Evolutionary conservation across 2,797 vertebrate genomes (phyloP).

Genomic region (Pelodytes ibericus): DNA sequence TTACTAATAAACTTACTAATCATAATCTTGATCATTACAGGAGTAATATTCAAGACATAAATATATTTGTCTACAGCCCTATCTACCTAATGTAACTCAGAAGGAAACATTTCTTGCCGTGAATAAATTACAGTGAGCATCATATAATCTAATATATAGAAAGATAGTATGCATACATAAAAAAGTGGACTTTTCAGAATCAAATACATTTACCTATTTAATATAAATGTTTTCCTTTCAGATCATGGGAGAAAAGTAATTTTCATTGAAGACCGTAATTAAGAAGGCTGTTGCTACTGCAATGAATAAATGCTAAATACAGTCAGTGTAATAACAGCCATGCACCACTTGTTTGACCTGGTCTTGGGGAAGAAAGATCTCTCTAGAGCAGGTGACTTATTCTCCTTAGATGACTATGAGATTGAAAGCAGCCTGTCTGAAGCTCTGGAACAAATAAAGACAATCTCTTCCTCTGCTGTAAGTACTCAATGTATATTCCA

Average conservation of each 20-base stretch:
- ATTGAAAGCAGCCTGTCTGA: conserved; percentile 90
- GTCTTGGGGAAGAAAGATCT: conserved; percentile 92
- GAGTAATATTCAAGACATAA: too few species aligned
- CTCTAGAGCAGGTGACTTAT: conserved; percentile 92
- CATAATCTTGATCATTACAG: too few species aligned
- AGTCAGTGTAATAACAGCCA: conserved; percentile 57
- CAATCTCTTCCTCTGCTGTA: conserved; percentile 89
- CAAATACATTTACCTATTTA: too few species aligned
- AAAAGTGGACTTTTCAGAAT: too few species aligned
- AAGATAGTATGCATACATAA: too few species aligned
- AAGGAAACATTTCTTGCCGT: too few species aligned
- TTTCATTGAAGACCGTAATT: background rate
- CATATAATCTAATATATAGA: too few species aligned
- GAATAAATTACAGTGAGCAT: too few species aligned
- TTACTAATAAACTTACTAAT: too few species aligned
- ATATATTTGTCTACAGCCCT: too few species aligned
- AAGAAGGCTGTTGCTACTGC: background rate
- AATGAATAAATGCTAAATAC: background rate
- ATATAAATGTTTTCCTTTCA: background rate
- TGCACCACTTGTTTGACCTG: conserved; percentile 92
- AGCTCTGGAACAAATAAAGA: conserved; percentile 91
- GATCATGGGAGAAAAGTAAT: background rate
- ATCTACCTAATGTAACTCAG: too few species aligned
- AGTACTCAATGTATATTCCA: conserved; percentile 60
- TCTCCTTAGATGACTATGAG: conserved; percentile 89